These are phyloP conservation scores for Marmota monax DNA, from an alignment of 2,113 vertebrate species.

Conservation along the genomic window DNA sequence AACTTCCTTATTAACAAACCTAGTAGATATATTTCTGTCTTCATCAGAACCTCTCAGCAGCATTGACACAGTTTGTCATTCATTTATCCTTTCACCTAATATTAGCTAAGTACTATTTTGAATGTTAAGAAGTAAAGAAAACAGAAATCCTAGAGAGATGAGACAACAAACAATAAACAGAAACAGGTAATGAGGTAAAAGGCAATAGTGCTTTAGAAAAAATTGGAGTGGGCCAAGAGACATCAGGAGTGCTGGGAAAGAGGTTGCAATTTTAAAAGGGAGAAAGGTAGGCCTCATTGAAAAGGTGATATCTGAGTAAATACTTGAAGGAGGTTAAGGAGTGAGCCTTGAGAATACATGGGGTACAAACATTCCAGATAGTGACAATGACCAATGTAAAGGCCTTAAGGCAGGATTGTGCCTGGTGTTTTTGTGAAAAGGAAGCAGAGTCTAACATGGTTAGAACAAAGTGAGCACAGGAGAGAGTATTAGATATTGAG, in stretches of 20 bases:
- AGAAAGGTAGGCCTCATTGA: not conserved
- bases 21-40: not conserved
- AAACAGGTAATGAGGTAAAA: not conserved
- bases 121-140: not conserved
- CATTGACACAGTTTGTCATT: not conserved
- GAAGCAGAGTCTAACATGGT: not conserved
- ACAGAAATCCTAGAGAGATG: slow-evolving; percentile 1
- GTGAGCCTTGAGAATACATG: not conserved
- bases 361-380: not conserved
- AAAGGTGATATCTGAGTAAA: not conserved
- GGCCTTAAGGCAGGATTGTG: too few species aligned
- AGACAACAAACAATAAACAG: not conserved
- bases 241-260: not conserved
- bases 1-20: not conserved
- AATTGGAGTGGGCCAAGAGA: not conserved
- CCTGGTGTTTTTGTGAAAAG: not conserved
- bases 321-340: not conserved
- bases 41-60: not conserved
- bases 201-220: not conserved
- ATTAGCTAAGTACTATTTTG: not conserved
- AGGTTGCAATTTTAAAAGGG: not conserved
- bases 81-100: not conserved
- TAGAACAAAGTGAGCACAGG: not conserved
- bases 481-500: not conserved
- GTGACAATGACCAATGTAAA: not conserved